Evolutionary conservation across 2,888 invertebrate genomes (phyloP).

Genomic region (Protonemura montana): DNA sequence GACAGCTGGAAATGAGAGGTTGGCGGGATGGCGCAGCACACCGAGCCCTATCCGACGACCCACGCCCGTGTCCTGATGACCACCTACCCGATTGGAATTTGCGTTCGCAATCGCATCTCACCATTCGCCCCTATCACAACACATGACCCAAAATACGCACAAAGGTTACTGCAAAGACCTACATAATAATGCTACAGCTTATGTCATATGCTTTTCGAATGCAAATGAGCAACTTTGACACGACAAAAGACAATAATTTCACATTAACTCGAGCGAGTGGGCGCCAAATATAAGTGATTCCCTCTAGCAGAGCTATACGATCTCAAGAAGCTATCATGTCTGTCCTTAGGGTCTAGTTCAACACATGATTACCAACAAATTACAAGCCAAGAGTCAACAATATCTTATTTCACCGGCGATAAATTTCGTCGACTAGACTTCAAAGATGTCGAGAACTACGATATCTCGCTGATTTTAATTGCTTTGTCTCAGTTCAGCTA

Average conservation of each 20-base stretch:
- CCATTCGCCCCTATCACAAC: too few species aligned
- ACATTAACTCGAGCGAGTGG: not conserved
- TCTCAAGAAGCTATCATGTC: not conserved
- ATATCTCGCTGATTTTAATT: slow-evolving; percentile 7
- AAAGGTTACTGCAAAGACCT: not conserved
- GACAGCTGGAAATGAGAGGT: not conserved
- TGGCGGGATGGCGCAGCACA: not conserved
- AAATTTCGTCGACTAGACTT: not conserved
- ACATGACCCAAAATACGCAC: not conserved
- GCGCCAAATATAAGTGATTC: not conserved
- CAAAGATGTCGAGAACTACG: not conserved
- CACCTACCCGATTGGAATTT: too few species aligned
- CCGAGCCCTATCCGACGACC: not conserved
- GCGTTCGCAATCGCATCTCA: too few species aligned
- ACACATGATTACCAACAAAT: not conserved
- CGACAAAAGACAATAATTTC: slow-evolving; percentile 12
- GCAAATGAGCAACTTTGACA: not conserved
- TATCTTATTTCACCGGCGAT: not conserved
- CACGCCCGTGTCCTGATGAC: not conserved
- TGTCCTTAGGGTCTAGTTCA: not conserved
- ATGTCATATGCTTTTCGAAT: not conserved
- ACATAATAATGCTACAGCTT: not conserved
- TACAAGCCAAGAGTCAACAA: not conserved
- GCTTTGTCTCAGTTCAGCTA: not conserved
- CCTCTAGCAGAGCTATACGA: not conserved